These are phyloP conservation scores for Tortrix viridana DNA, from an alignment of 2,888 invertebrate genomes.

Conservation along the genomic window DNA sequence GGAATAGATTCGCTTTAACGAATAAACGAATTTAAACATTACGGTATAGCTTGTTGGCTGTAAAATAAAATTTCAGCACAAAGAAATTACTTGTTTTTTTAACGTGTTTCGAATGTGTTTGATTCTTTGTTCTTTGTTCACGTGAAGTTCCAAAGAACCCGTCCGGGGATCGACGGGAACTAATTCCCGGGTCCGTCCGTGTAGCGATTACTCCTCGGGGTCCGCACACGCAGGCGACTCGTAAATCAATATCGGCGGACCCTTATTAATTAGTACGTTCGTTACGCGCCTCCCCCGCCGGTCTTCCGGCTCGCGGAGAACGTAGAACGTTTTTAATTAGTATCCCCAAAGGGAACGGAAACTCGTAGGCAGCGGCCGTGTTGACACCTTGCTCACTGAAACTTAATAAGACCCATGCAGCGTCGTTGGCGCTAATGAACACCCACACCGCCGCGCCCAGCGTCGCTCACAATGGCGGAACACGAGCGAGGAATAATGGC, in stretches of 20 bases:
- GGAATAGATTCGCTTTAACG: slow-evolving; percentile 21
- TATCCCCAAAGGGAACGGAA: slow-evolving; percentile 51
- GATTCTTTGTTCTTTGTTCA: slow-evolving; percentile 53
- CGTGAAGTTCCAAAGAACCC: slow-evolving; percentile 35
- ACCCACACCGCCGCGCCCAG: slow-evolving; percentile 21
- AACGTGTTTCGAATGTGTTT: slow-evolving; percentile 42
- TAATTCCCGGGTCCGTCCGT: slow-evolving; percentile 35
- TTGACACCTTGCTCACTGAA: slow-evolving; percentile 62
- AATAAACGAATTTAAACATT: slow-evolving; percentile 32
- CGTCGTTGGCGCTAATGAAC: slow-evolving; percentile 34
- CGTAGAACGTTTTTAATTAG: slow-evolving; percentile 81
- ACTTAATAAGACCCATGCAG: slow-evolving; percentile 51
- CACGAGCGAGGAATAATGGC: slow-evolving; percentile 20
- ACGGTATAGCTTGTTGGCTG: slow-evolving; percentile 19
- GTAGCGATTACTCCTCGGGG: slow-evolving; percentile 46
- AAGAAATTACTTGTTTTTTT: background rate
- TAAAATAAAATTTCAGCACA: slow-evolving; percentile 11
- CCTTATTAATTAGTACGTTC: slow-evolving; percentile 84
- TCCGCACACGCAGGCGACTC: slow-evolving; percentile 59
- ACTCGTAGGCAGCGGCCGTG: slow-evolving; percentile 49
- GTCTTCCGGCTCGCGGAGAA: slow-evolving; percentile 58
- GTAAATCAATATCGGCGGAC: slow-evolving; percentile 83
- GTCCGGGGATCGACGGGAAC: slow-evolving; percentile 23
- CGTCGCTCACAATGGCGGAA: slow-evolving; percentile 14
- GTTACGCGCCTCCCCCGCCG: slow-evolving; percentile 54